Base-by-base conservation (phyloP, 2,888 invertebrate genomes). In the Metopia argyrocephala region DNA sequence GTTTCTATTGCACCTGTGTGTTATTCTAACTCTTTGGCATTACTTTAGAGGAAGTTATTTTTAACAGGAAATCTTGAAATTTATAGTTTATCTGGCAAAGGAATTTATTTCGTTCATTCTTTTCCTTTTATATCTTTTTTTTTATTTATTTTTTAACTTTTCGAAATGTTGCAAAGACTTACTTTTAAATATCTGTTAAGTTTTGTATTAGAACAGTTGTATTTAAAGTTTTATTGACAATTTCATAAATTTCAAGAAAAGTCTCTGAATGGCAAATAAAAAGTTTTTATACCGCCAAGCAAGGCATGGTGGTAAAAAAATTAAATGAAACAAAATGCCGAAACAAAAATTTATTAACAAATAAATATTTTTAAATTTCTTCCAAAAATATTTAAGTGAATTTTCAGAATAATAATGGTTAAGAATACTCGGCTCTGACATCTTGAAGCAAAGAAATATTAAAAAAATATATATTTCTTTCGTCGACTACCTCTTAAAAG, bases 1-100 rank as follows among this genome's bases (percentile, higher is more conserved):
- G 61, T 70, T n/a, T 52, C 79, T 62, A 76, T 76, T 80, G 79
- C 79, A 80, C 79, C 79, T 80, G 79, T 80, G 66, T 50, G 76
- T 57, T 15, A 38, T 38, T 38, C 15, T 38, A 12, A 15, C 0
- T 38, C 5, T 54, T 66, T 38, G 18, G 15, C n/a, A 48, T 27
- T 45, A 18, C 25, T 50, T 46, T 64, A 64, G 48, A 66, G 70
- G 79, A 71, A 68, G 62, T 71, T 75, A 6, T n/a, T 38, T 66
- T 70, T 25, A 73, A 57, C 66, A 66, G 76, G 70, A 76, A 79
- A 76, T 56, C 71, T 79, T 71, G 61, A 56, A 56, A 79, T 79
- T 79, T 79, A 79, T 79, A 48, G 21, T 56, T 38, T 68, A 56
- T 56, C 66, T 56, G 3, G 12, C 12, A 52, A 65, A 57, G 46